These are phyloP conservation scores for Odontesthes bonariensis DNA, from an alignment of 2,113 vertebrate species.

Conservation along the genomic window DNA sequence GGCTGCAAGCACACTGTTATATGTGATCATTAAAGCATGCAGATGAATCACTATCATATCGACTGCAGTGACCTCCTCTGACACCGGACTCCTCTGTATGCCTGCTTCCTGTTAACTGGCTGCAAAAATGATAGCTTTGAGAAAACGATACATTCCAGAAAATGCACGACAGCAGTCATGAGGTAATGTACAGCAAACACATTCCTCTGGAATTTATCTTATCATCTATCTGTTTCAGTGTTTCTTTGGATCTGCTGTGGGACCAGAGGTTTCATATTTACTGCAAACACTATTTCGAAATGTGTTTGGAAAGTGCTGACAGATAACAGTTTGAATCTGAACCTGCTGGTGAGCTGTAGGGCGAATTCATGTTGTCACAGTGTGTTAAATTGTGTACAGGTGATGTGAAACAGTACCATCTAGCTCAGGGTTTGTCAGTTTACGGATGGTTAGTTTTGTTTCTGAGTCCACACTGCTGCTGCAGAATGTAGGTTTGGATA, in stretches of 20 bases:
- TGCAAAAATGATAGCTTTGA: conserved; percentile 20
- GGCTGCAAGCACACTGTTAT: not conserved
- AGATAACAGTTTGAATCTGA: conserved; percentile 2
- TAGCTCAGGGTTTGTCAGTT: conserved; percentile 3
- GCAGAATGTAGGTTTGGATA: not conserved
- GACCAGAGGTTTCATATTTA: conserved; percentile 14
- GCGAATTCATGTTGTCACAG: conserved; percentile 4
- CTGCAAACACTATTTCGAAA: conserved; percentile 24
- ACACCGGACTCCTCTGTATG: conserved; percentile 26
- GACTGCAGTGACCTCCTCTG: conserved; percentile 29
- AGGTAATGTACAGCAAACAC: conserved; percentile 1
- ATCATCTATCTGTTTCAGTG: conserved; percentile 12
- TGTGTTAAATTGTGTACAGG: conserved; percentile 11
- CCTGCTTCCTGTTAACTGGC: conserved; percentile 36
- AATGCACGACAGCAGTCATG: conserved; percentile 3
- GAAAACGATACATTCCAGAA: conserved; percentile 32
- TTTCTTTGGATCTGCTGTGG: not conserved
- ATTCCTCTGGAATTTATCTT: not conserved
- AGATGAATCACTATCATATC: conserved; percentile 31
- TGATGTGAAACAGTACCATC: conserved; percentile 12
- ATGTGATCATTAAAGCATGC: conserved; percentile 29
- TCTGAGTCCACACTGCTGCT: not conserved
- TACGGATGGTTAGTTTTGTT: not conserved
- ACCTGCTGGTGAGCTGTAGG: conserved; percentile 2
- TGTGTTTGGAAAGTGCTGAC: conserved; percentile 24